phyloP scores from a whole-genome alignment of 1,140 invertebrate species.

The Solen grandis region DNA sequence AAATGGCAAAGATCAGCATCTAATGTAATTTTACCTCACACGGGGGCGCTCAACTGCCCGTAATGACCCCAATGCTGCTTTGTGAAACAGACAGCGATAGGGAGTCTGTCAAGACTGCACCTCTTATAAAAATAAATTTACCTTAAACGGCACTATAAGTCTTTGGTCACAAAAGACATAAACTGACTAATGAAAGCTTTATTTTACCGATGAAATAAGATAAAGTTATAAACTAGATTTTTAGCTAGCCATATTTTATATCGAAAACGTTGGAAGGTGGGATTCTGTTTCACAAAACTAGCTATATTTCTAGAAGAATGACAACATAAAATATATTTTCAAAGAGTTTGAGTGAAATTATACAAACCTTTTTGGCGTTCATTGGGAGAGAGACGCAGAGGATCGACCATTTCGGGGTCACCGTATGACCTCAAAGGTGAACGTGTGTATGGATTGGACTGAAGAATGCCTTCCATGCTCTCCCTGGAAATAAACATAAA shows the following conservation, averaged over 20 bases:
- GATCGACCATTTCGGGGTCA: constrained; percentile 50
- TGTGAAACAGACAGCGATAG: too few species aligned
- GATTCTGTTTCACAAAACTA: too few species aligned
- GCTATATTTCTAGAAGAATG: too few species aligned
- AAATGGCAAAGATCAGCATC: constrained; percentile 31
- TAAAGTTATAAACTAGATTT: too few species aligned
- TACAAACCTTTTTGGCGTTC: constrained; percentile 55
- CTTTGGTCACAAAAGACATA: not conserved
- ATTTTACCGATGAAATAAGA: too few species aligned
- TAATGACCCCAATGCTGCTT: not conserved
- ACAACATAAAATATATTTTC: not conserved
- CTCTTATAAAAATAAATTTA: too few species aligned
- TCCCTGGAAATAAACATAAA: constrained; percentile 27
- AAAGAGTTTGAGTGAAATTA: too few species aligned
- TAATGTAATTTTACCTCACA: constrained; percentile 43
- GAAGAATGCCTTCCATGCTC: constrained; percentile 43
- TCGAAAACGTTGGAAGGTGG: too few species aligned
- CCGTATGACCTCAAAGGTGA: constrained; percentile 44
- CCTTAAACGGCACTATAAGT: too few species aligned
- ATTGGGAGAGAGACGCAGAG: constrained; percentile 36
- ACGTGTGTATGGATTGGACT: constrained; percentile 29
- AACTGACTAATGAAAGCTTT: constrained; percentile 3
- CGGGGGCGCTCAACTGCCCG: constrained; percentile 36
- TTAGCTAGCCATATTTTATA: too few species aligned
- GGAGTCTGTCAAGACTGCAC: too few species aligned